Evolutionary conservation across 2,113 vertebrate species (phyloP), one percentile per base, ranked within the genome.

Genomic region (Bos taurus): DNA sequence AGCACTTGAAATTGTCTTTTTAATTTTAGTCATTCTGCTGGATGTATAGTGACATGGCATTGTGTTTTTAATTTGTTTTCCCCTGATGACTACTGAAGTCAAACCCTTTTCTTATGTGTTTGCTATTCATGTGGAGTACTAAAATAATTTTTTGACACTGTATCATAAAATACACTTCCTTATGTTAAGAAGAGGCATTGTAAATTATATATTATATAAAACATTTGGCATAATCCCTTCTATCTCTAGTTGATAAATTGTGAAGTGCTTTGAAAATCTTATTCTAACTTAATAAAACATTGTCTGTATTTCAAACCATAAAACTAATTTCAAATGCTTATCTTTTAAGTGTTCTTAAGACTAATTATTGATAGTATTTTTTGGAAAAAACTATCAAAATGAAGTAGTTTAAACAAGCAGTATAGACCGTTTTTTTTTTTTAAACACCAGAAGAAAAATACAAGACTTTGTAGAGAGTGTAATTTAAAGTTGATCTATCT

Each of bases 221-320:
- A 81, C 25, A 59, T 88, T 86, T 85, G 86, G 9, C 54, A 80
- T 93, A 50, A 54, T 91, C 82, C 80, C 30, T 95, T 77, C 7
- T 78, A 0, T 52, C 17, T 86, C 48, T 30, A 56, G 86, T 90
- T 71, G 60, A 80, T 86, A 85, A 86, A 71, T 94, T 94, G 52
- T 95, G 54, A 57, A 91, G n/a, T 77, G 87, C 74, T 88, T 95
- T 95, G 86, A 85, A 95, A 96, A 21, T 50, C 3, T 84, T 80
- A 40, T 93, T 71, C 21, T 74, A 48, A 62, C 13, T 67, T 64
- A 89, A 60, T 48, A 33, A 93, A 97, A 88, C 36, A 82, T 46
- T n/a, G 7, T 64, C 36, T 81, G 13, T 88, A 88, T 95, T 88
- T 91, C 52, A 96, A 74, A 94, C 48, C 4, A 88, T 52, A 46